A percentile compares a stretch with the other conserved stretches of the same genome.
These are phyloP conservation scores for Scaptomyza polygonia DNA, from an alignment of 2,888 invertebrate genomes.

Conservation along the genomic window DNA sequence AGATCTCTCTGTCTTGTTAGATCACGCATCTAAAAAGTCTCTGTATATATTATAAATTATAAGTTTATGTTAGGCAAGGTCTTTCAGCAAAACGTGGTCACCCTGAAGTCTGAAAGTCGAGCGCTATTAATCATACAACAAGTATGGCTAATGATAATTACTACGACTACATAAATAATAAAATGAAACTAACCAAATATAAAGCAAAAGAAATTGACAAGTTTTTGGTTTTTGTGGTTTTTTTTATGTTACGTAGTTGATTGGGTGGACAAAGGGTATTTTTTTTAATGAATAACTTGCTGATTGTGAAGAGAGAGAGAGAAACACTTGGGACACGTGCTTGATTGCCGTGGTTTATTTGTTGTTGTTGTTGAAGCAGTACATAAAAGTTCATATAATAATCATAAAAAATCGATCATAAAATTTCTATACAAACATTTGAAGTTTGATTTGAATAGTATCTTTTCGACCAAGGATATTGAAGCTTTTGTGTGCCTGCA, in stretches of 20 bases:
- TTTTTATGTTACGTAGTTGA: constrained; percentile 11
- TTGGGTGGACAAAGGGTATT: not conserved
- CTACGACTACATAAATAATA: constrained; percentile 1
- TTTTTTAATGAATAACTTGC: not conserved
- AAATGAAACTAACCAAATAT: not conserved
- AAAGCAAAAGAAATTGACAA: not conserved
- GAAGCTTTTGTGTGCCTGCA: too few species aligned
- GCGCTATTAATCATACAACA: constrained; percentile 25
- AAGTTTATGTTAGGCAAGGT: constrained; percentile 5
- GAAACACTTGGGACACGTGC: constrained; percentile 1
- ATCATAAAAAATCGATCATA: too few species aligned
- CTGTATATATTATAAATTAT: not conserved
- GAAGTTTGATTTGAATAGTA: too few species aligned
- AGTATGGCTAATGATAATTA: constrained; percentile 26
- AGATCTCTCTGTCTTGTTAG: not conserved
- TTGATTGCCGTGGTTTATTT: too few species aligned
- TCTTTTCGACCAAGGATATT: too few species aligned
- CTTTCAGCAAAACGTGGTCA: constrained; percentile 7
- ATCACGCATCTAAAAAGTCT: not conserved
- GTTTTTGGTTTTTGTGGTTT: too few species aligned
- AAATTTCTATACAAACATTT: too few species aligned
- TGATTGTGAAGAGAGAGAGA: constrained; percentile 22
- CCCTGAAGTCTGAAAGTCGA: constrained; percentile 4
- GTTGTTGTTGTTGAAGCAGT: too few species aligned
- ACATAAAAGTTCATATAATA: too few species aligned